Percentiles rank a stretch among this genome's conserved stretches.
These are phyloP conservation scores for Acanthurus lineatus DNA, from an alignment of 2,797 vertebrate genomes.

Conservation along the genomic window DNA sequence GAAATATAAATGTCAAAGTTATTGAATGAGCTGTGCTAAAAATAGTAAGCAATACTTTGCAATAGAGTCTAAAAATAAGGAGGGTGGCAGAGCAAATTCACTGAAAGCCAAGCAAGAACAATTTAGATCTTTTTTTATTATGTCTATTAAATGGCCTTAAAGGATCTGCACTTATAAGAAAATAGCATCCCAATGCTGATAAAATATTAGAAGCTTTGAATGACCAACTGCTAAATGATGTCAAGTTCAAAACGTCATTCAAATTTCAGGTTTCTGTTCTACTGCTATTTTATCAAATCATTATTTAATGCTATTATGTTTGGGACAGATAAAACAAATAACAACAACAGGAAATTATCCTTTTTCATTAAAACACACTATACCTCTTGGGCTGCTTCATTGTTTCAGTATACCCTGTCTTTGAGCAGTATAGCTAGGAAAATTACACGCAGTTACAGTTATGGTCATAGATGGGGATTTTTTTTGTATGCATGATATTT, in stretches of 20 bases:
- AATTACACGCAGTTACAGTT: not conserved
- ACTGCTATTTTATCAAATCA: constrained; percentile 10
- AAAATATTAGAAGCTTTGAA: constrained; percentile 22
- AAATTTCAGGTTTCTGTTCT: constrained; percentile 11
- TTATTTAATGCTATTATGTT: not conserved
- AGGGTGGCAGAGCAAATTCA: constrained; percentile 2
- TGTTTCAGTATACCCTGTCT: constrained; percentile 15
- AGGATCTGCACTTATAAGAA: constrained; percentile 16
- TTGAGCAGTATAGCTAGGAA: constrained; percentile 31
- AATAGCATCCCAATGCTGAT: not conserved
- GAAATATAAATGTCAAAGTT: constrained; percentile 8
- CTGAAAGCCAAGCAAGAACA: constrained; percentile 14
- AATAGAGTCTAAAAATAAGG: constrained; percentile 10
- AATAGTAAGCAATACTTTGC: constrained; percentile 11
- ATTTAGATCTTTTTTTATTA: not conserved
- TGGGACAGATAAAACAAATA: constrained; percentile 19
- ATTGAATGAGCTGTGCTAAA: not conserved
- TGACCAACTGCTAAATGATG: not conserved
- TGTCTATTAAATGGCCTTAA: constrained; percentile 20
- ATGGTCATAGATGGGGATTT: not conserved
- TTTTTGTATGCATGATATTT: constrained; percentile 49
- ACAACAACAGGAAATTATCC: constrained; percentile 17
- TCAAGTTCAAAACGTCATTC: not conserved
- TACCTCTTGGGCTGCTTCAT: constrained; percentile 20
- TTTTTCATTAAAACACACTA: constrained; percentile 20